These are phyloP conservation scores for Nyctalus aviator DNA, from an alignment of 2,797 vertebrate genomes.

Conservation along the genomic window DNA sequence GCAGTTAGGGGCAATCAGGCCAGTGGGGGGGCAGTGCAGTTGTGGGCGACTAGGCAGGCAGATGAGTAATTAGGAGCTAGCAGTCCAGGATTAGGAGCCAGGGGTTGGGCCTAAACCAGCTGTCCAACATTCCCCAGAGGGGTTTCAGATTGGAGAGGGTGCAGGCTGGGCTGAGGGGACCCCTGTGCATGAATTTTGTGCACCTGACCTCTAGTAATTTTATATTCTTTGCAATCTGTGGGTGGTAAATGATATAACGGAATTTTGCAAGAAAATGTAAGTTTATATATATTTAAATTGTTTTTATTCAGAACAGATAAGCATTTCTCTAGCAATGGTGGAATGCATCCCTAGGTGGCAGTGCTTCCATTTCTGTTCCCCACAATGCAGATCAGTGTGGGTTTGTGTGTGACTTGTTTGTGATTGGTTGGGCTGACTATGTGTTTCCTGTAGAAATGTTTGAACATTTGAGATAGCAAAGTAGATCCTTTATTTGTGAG, in stretches of 20 bases:
- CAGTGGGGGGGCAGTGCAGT: too few species aligned
- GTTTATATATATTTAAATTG: background rate
- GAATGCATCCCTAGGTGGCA: background rate
- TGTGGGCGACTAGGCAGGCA: too few species aligned
- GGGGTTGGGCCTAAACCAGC: too few species aligned
- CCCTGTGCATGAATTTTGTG: too few species aligned
- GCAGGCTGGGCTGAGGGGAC: too few species aligned
- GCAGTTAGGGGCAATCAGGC: too few species aligned
- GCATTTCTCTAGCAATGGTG: background rate
- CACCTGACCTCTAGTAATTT: background rate
- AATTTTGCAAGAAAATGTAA: background rate
- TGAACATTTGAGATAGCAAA: background rate
- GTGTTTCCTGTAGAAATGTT: background rate
- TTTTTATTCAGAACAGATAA: background rate
- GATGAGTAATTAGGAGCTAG: too few species aligned
- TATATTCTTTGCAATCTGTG: background rate
- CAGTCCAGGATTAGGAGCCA: too few species aligned
- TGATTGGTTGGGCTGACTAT: background rate
- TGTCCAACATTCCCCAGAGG: rapidly evolving
- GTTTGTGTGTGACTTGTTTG: background rate
- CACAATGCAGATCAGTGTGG: background rate
- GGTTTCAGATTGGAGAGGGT: too few species aligned
- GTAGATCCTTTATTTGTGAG: background rate
- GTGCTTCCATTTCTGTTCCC: background rate
- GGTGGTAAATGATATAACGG: background rate